Evolutionary conservation across 2,888 invertebrate species (phyloP).

Genomic region (Alentia gelatinosa): DNA sequence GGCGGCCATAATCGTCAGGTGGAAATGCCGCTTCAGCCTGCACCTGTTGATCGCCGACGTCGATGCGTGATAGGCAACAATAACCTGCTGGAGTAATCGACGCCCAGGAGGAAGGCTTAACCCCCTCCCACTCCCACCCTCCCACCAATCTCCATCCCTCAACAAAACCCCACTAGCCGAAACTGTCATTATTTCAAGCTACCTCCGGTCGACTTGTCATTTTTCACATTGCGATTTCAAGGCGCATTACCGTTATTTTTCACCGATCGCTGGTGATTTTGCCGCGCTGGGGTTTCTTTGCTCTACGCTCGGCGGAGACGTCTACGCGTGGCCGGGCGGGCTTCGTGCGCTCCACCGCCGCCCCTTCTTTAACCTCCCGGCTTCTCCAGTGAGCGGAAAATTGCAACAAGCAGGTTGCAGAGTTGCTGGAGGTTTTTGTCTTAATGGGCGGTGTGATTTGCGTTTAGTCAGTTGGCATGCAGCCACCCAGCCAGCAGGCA

Average conservation of each 20-base stretch:
- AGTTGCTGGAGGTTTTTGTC: background rate
- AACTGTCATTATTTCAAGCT: background rate
- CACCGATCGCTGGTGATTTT: background rate
- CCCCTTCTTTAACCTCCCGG: background rate
- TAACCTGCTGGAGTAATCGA: background rate
- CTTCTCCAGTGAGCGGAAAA: constrained; percentile 23
- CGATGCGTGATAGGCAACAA: background rate
- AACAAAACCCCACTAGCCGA: background rate
- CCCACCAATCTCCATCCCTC: no score
- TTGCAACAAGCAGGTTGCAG: constrained; percentile 24
- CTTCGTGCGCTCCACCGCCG: no score
- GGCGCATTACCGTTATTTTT: background rate
- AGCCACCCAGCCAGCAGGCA: no score
- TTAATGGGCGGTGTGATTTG: constrained; percentile 31
- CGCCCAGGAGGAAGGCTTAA: background rate
- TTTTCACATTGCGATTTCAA: background rate
- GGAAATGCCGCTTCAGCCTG: no score
- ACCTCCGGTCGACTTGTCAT: constrained; percentile 2
- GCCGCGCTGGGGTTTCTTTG: background rate
- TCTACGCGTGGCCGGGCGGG: no score
- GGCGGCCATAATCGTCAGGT: no score
- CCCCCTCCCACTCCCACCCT: background rate
- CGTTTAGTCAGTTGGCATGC: constrained; percentile 23
- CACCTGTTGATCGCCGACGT: background rate
- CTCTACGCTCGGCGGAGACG: no score